A percentile compares a stretch with the other conserved stretches of the same genome.
phyloP scores from a whole-genome alignment of 2,888 invertebrate genomes.

The Ichneumoninae sp. region DNA sequence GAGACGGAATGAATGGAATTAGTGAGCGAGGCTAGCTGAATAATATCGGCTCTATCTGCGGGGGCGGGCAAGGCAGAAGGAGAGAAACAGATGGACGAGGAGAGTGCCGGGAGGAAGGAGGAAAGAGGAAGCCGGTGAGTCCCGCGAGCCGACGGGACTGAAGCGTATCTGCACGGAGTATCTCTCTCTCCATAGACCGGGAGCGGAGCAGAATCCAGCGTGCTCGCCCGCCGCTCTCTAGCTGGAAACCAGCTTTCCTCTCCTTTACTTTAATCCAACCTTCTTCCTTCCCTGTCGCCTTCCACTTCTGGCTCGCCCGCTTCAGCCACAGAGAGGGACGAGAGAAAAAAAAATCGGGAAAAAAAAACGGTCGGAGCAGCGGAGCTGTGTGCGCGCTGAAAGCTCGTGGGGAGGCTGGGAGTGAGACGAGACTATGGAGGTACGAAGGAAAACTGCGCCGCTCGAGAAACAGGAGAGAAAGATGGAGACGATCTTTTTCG shows the following conservation, averaged over 20 bases:
- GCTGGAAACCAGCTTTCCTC: constrained; percentile 73
- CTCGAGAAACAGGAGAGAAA: constrained; percentile 28
- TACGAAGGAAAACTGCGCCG: constrained; percentile 31
- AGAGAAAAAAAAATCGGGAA: constrained; percentile 25
- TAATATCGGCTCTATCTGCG: constrained; percentile 84
- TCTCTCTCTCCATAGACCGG: constrained; percentile 81
- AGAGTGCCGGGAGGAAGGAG: constrained; percentile 10
- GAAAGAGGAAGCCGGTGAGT: constrained; percentile 52
- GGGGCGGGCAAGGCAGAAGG: constrained; percentile 72
- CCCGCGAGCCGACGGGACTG: constrained; percentile 71
- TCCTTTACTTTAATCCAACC: constrained; percentile 73
- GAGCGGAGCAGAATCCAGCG: constrained; percentile 65
- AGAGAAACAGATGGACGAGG: constrained; percentile 23
- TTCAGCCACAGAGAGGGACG: constrained; percentile 31
- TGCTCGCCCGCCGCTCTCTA: constrained; percentile 68
- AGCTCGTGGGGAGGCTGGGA: constrained; percentile 32
- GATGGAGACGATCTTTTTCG: constrained; percentile 36
- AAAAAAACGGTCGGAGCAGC: constrained; percentile 37
- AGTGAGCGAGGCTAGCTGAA: constrained; percentile 84
- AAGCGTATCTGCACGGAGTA: constrained; percentile 83
- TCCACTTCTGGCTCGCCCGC: constrained; percentile 32
- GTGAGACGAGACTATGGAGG: not conserved
- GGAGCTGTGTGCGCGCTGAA: constrained; percentile 19
- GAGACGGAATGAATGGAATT: constrained; percentile 83
- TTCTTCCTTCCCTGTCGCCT: constrained; percentile 66